Conservation (phyloP, 2,888 invertebrate genomes). For the Arge pagana region DNA sequence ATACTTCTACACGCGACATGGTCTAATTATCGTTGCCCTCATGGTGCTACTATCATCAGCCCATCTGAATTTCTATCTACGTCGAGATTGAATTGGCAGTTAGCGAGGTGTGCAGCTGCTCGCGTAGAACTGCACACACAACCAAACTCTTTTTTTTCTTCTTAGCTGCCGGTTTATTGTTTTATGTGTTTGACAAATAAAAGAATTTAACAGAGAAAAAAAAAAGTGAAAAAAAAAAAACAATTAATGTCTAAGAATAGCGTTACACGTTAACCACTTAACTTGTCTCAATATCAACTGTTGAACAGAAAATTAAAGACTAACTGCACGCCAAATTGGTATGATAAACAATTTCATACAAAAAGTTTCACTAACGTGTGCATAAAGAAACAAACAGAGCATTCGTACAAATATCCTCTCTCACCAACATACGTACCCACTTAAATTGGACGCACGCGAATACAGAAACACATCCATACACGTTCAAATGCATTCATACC, state of each 20-base stretch:
- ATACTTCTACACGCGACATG: conserved; percentile 13
- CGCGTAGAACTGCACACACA: conserved; percentile 4
- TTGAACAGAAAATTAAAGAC: not conserved
- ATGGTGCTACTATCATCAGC: conserved; percentile 7
- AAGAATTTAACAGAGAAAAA: not conserved
- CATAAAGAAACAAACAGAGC: too few relatives aligned
- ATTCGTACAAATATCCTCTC: too few relatives aligned
- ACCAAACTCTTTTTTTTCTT: conserved; percentile 7
- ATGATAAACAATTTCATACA: too few relatives aligned
- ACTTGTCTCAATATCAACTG: not conserved
- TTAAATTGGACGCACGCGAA: too few relatives aligned
- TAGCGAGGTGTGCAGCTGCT: not conserved
- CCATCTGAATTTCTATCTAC: conserved; percentile 1
- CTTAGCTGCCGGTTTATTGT: not conserved
- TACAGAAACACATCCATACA: not conserved
- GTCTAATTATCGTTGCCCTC: conserved; percentile 11
- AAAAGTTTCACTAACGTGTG: too few relatives aligned
- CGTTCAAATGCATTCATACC: not conserved
- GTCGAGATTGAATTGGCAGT: conserved; percentile 8
- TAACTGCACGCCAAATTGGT: conserved; percentile 17
- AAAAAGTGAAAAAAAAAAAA: not conserved
- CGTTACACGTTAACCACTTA: conserved; percentile 1
- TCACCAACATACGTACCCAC: too few relatives aligned
- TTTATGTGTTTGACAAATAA: not conserved
- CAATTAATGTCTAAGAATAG: too few relatives aligned